These are phyloP conservation scores for Delichon dasypus DNA, from an alignment of 2,797 vertebrate genomes.

Conservation along the genomic window DNA sequence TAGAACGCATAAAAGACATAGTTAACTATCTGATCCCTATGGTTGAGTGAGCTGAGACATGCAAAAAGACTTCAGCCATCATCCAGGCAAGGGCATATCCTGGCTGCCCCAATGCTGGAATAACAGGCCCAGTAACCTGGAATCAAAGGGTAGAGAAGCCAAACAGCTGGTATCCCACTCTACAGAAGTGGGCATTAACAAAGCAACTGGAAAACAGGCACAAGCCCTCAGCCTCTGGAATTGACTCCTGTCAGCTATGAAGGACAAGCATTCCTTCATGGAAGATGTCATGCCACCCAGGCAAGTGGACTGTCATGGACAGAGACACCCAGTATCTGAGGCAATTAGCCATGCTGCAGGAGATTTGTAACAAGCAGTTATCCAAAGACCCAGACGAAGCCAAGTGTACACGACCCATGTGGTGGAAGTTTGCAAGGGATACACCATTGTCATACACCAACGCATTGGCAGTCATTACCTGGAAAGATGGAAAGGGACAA, in stretches of 20 bases:
- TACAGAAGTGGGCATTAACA: neutral
- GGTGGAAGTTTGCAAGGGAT: neutral
- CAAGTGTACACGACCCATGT: rapidly evolving
- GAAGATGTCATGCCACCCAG: neutral
- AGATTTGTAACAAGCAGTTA: neutral
- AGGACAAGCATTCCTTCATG: neutral
- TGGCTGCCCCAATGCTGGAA: neutral
- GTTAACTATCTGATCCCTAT: neutral
- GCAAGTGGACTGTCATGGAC: neutral
- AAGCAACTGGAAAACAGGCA: neutral
- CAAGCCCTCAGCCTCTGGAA: neutral
- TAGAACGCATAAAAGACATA: neutral
- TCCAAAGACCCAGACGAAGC: neutral
- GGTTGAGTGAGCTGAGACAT: neutral
- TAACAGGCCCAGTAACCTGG: neutral
- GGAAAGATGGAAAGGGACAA: neutral
- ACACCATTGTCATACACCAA: neutral
- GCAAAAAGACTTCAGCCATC: neutral
- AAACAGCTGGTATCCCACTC: neutral
- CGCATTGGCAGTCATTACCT: neutral
- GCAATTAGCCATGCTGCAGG: neutral
- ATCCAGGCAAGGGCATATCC: neutral
- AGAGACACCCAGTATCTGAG: neutral
- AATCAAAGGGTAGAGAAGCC: neutral
- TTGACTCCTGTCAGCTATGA: neutral